phyloP scores from a whole-genome alignment of 2,888 invertebrate genomes.

The Trachelus tabidus region DNA sequence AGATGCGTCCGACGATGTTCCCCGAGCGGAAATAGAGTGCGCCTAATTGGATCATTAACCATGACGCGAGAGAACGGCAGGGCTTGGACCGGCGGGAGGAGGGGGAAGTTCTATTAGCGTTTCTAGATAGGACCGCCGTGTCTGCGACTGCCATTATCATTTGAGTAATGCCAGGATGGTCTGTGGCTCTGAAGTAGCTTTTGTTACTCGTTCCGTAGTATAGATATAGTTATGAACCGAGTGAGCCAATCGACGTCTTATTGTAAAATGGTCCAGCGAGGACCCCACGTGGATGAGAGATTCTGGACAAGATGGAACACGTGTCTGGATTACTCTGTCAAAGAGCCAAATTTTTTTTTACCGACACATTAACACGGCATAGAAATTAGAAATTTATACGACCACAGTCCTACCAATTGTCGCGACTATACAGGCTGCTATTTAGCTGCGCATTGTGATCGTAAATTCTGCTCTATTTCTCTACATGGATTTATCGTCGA shows the following conservation, averaged over 20 bases:
- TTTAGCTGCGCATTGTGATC: neutral
- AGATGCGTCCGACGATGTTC: constrained; percentile 3
- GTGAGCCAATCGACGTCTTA: neutral
- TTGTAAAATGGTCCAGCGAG: neutral
- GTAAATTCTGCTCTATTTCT: neutral
- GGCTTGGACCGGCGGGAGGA: neutral
- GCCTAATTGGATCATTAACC: constrained; percentile 30
- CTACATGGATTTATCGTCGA: neutral
- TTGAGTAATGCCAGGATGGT: neutral
- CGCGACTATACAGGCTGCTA: neutral
- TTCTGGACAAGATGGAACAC: neutral
- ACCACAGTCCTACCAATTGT: neutral
- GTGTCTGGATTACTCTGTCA: neutral
- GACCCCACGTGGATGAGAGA: neutral
- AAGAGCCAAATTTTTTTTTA: neutral
- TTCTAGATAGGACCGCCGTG: neutral
- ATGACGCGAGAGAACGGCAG: constrained; percentile 3
- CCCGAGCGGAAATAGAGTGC: constrained; percentile 11
- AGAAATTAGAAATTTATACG: neutral
- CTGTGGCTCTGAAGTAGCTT: neutral
- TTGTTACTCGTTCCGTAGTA: no score
- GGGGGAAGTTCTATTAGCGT: neutral
- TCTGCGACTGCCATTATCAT: neutral
- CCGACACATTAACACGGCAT: no score
- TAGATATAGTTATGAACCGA: no score